Percentiles rank a stretch among this genome's conserved stretches.
Conservation (phyloP, 2,888 invertebrate genomes). For the Cyaniris semiargus region DNA sequence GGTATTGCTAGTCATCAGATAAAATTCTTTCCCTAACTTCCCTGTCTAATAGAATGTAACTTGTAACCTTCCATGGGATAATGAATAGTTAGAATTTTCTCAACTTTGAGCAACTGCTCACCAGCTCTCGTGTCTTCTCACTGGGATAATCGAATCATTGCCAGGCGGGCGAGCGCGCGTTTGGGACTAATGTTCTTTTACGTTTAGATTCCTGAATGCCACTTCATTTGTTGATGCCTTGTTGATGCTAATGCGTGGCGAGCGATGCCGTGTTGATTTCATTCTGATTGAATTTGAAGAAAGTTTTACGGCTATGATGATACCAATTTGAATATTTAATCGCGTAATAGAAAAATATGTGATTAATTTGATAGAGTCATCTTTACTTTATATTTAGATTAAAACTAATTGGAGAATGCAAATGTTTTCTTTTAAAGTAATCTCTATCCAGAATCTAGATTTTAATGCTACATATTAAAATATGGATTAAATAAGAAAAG, state of each 20-base stretch:
- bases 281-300: not conserved
- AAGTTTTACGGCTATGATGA: too few species aligned
- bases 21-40: too few species aligned
- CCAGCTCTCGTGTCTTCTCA: constrained; percentile 61
- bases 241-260: constrained; percentile 3
- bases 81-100: not conserved
- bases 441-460: too few species aligned
- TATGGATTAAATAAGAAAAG: too few species aligned
- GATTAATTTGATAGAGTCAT: too few species aligned
- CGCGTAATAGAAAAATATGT: too few species aligned
- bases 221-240: constrained; percentile 12
- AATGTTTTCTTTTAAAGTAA: too few species aligned
- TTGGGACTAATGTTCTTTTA: constrained; percentile 51
- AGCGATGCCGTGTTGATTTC: not conserved
- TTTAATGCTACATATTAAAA: too few species aligned
- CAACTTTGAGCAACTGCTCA: constrained; percentile 41
- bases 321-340: too few species aligned
- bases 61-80: not conserved
- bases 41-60: not conserved
- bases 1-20: too few species aligned
- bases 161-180: constrained; percentile 57
- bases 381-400: too few species aligned
- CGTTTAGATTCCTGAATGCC: constrained; percentile 4
- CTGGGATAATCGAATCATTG: constrained; percentile 70
- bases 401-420: too few species aligned